These are phyloP conservation scores for Pedetes capensis DNA, from an alignment of 2,113 vertebrate genomes.

Conservation along the genomic window DNA sequence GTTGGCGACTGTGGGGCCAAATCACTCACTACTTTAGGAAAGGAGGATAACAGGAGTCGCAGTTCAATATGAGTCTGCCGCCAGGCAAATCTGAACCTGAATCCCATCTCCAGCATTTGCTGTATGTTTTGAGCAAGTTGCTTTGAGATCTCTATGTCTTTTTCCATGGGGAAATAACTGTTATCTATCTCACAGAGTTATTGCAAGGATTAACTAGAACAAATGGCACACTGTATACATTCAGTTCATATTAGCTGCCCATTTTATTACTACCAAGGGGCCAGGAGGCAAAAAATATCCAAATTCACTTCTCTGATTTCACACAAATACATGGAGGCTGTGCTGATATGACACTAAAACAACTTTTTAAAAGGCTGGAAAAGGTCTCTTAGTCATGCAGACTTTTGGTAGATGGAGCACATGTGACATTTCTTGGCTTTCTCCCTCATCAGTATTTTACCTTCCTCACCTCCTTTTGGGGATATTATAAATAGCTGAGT, in stretches of 20 bases:
- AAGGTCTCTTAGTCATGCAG: not conserved
- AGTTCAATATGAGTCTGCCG: not conserved
- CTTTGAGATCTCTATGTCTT: not conserved
- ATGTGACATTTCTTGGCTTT: not conserved
- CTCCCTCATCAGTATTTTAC: not conserved
- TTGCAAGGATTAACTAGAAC: not conserved
- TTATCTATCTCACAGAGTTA: not conserved
- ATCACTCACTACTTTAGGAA: not conserved
- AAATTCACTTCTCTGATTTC: conserved; percentile 3
- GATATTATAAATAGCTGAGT: conserved; percentile 19
- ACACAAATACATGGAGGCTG: not conserved
- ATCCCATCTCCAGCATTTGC: not conserved
- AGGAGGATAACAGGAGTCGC: not conserved
- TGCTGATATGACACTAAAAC: not conserved
- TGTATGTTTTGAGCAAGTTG: not conserved
- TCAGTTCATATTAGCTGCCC: not conserved
- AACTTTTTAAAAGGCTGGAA: not conserved
- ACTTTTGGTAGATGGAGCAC: not conserved
- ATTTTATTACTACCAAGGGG: not conserved
- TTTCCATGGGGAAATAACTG: not conserved
- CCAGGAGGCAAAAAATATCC: not conserved
- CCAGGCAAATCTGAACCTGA: not conserved
- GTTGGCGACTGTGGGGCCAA: not conserved
- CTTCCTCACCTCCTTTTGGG: conserved; percentile 4
- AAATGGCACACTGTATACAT: not conserved